Evolutionary conservation across 2,113 vertebrate genomes (phyloP), one percentile per base, ranked within the genome.

Genomic region (Patagioenas fasciata): DNA sequence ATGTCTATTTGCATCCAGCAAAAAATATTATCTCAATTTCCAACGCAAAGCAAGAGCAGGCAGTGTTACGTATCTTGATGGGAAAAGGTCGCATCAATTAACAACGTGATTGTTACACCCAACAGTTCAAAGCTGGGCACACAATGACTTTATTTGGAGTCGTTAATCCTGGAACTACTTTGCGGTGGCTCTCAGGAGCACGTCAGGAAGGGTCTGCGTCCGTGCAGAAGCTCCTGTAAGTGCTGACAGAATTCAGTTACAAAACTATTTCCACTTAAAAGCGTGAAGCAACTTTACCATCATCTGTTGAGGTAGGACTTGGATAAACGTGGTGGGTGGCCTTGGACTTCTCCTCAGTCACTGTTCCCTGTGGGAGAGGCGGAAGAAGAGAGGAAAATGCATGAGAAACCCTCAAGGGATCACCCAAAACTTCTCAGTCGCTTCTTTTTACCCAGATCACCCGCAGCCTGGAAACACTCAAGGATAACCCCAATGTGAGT

Each of bases 341-440:
- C 96, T 99, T 99, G 11, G 98, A 98, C 71, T 99, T 99, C 72
- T 99, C 99, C 47, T 99, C 99, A 58, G 99, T 99, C 73, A 99
- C 98, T 48, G 99, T 98, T 83, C 99, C 99, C 99, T 99, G 89
- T 0, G 80, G 80, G 75, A 85, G 51, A 96, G 54, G 57, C 1
- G 11, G n/a, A 79, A 51, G 34, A 62, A 54, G 38, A 91, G 71
- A 50, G 91, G 20, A 50, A 66, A 62, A 24, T 6, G 4, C 26
- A 4, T 93, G 32, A 95, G 93, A 81, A 90, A 74, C 23, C 25
- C 40, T 38, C 38, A 65, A 4, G 23, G 18, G 9, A 19, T 28
- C 23, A 29, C 10, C 40, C 40, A 32, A 65, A 32, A 73, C 6
- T 18, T 31, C 16, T n/a, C 1, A 0, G 15, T 6, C 29, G 7